phyloP scores from a whole-genome alignment of 2,797 vertebrate species.

The Podarcis siculus region DNA sequence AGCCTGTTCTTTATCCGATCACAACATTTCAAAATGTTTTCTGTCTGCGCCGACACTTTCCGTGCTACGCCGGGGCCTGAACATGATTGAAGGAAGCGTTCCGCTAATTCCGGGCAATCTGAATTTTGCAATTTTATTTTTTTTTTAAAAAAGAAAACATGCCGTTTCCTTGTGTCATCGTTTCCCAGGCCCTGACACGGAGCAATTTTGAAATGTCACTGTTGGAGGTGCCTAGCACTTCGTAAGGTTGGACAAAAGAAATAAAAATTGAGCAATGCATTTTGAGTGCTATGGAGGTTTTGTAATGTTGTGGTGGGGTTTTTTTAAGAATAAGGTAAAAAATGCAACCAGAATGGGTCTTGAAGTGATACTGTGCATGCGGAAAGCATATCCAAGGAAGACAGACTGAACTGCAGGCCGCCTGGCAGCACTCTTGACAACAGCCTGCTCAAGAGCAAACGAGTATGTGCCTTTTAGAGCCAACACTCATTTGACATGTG shows the following conservation, averaged over 20 bases:
- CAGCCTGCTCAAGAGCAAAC: background rate
- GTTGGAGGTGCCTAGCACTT: background rate
- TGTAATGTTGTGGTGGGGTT: too few species aligned
- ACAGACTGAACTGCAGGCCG: background rate
- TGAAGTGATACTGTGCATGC: background rate
- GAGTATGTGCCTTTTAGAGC: background rate
- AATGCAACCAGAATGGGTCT: background rate
- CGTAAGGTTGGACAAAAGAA: background rate
- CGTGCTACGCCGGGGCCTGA: slow-evolving; percentile 43
- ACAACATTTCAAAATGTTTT: slow-evolving; percentile 54
- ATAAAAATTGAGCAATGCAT: background rate
- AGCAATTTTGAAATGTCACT: slow-evolving; percentile 26
- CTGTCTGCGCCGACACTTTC: slow-evolving; percentile 65
- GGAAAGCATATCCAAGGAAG: background rate
- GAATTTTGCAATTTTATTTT: background rate
- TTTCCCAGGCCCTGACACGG: background rate
- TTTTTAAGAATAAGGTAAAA: background rate
- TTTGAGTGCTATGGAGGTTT: background rate
- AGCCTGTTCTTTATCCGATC: slow-evolving; percentile 39
- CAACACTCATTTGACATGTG: background rate
- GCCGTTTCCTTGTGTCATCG: background rate
- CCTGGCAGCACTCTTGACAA: background rate
- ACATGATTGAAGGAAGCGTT: slow-evolving; percentile 56
- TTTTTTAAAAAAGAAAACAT: background rate
- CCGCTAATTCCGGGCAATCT: slow-evolving; percentile 53